These are phyloP conservation scores for Maccullochella peelii DNA, from an alignment of 2,113 vertebrate species.

Conservation along the genomic window DNA sequence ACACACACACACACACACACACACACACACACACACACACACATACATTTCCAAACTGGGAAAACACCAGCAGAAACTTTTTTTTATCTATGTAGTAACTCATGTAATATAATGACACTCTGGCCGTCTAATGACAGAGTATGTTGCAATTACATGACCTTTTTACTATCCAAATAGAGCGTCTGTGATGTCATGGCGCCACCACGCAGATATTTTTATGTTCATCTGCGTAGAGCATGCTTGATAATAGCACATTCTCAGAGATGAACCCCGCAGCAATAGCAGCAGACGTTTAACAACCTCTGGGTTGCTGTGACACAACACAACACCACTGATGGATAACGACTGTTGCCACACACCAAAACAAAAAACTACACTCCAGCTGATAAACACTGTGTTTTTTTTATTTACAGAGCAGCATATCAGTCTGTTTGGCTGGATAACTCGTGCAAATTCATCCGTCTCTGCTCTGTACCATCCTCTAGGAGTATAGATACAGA, in stretches of 20 bases:
- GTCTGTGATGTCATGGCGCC: conserved; percentile 62
- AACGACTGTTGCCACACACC: conserved; percentile 51
- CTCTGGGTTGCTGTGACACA: conserved; percentile 54
- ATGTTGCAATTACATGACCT: conserved; percentile 48
- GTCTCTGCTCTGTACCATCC: conserved; percentile 43
- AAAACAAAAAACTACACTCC: conserved; percentile 46
- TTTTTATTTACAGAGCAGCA: conserved; percentile 27
- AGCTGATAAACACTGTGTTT: conserved; percentile 54
- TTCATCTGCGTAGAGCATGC: conserved; percentile 18
- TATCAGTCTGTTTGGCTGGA: conserved; percentile 52
- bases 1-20: neutral
- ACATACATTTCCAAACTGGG: conserved; percentile 24
- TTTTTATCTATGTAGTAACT: conserved; percentile 56
- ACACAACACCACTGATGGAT: conserved; percentile 53
- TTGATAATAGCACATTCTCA: conserved; percentile 59
- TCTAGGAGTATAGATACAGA: conserved; percentile 58
- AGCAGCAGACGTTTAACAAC: conserved; percentile 40
- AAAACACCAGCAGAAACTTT: neutral
- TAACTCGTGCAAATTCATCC: conserved; percentile 34
- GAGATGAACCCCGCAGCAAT: conserved; percentile 34
- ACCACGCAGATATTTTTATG: conserved; percentile 55
- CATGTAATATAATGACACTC: conserved; percentile 61
- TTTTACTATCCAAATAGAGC: conserved; percentile 29
- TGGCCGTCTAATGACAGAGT: conserved; percentile 64
- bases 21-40: neutral